These are phyloP conservation scores for Pristionchus pacificus DNA, from an alignment of 1,140 invertebrate species.

Conservation along the genomic window DNA sequence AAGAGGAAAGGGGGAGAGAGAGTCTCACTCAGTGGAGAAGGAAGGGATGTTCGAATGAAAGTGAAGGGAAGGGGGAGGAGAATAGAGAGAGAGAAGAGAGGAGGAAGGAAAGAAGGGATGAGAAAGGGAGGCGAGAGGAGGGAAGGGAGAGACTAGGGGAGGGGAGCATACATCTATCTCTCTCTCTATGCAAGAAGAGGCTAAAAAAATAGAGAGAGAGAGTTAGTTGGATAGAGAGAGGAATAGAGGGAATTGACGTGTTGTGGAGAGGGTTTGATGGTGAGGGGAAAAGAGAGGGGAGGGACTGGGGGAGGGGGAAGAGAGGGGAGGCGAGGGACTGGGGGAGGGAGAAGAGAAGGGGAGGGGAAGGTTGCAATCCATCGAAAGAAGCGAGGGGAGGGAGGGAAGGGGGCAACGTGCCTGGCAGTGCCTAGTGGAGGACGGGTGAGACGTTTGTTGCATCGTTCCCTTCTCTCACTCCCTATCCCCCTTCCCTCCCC, in stretches of 20 bases:
- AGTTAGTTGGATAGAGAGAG: too few species aligned
- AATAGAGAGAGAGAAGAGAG: neutral
- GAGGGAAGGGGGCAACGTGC: neutral
- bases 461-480: too few species aligned
- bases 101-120: conserved; percentile 1
- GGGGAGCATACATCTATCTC: conserved; percentile 11
- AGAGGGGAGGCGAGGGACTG: neutral
- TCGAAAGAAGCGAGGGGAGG: conserved; percentile 4
- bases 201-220: neutral
- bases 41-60: conserved; percentile 4
- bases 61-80: neutral
- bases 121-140: neutral
- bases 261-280: conserved; percentile 3
- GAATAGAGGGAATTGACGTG: neutral
- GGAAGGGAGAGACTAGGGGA: neutral
- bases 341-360: neutral
- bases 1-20: neutral
- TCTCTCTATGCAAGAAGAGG: neutral
- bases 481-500: too few species aligned
- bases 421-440: too few species aligned
- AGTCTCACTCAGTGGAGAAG: conserved; percentile 5
- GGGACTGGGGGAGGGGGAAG: neutral
- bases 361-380: neutral
- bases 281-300: neutral
- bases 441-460: too few species aligned